Base-by-base conservation (phyloP, 1,140 invertebrate genomes). In the Bombus sylvicola region DNA sequence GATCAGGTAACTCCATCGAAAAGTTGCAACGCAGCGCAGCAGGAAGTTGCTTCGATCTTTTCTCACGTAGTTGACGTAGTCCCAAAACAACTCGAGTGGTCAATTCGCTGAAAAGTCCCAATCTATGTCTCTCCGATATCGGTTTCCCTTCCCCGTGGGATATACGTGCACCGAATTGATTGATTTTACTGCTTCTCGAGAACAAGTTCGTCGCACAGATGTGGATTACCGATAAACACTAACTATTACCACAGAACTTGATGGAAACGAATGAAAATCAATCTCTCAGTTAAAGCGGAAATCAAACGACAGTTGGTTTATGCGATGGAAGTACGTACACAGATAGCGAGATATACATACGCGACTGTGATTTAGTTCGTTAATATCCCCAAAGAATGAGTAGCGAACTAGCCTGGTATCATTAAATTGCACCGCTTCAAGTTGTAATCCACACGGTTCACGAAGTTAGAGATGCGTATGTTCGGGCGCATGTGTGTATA, bases 41-140 rank as follows among this genome's bases (percentile, higher is more conserved):
- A 37, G 41, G 43, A 34, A 79, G 10, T 22, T 37, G 43, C 28
- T n/a, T 64, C 57, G 39, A 89, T 41, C 47, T 86, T 82, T 86
- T 80, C 84, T 83, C 79, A 77, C 80, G 59, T 80, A 78, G 75
- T 80, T 76, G 75, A 77, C 76, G 47, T 80, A 78, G 75, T 80
- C 72, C 47, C 75, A 43, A 75, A 76, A 82, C 76, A 82, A 41
- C 76, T 47, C 59, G 80, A 87, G 75, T 78, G 76, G 88, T 86
- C 88, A 79, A 89, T 89, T 89, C 71, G 71, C 41, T 83, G 62
- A 83, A 83, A 81, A 87, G 41, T 88, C 72, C 41, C 59, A 62
- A 74, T 68, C 47, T 53, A 75, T 64, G 75, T 87, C 77, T 73
- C 68, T 43, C 76, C n/a, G 75, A 85, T 87, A 90, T 85, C 79